Percentiles rank a stretch among this genome's conserved stretches.
Evolutionary conservation across 2,797 vertebrate species (phyloP).

Genomic region (Spinibarbus caldwelli): DNA sequence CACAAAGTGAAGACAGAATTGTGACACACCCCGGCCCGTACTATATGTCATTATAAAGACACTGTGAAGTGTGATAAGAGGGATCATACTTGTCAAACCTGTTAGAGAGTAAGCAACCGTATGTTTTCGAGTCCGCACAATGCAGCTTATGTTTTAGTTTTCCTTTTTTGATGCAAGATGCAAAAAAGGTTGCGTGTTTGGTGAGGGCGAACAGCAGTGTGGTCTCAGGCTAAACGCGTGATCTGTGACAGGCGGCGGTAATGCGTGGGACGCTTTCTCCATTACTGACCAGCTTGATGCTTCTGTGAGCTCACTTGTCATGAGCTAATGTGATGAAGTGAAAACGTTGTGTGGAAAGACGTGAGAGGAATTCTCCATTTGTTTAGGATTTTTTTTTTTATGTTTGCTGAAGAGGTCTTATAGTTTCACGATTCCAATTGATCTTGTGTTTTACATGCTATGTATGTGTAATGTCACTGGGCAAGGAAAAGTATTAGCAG

Average conservation of each 20-base stretch:
- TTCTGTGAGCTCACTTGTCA: neutral
- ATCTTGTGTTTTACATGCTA: neutral
- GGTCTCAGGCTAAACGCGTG: neutral
- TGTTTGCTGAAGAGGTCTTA: neutral
- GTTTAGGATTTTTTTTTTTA: neutral
- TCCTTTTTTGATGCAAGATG: neutral
- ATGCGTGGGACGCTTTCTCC: neutral
- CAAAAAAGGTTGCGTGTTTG: neutral
- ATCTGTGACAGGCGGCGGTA: neutral
- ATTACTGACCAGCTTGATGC: neutral
- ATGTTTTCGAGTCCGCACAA: neutral
- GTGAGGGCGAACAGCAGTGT: neutral
- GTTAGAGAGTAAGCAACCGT: neutral
- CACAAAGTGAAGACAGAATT: conserved; percentile 98
- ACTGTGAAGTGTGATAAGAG: neutral
- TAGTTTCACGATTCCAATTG: neutral
- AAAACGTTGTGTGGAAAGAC: neutral
- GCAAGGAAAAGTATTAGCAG: neutral
- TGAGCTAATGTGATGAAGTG: neutral
- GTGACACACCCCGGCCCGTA: conserved; percentile 70
- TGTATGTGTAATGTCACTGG: neutral
- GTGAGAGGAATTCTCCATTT: neutral
- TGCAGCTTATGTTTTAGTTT: neutral
- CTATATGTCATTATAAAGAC: neutral
- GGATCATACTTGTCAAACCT: neutral